Evolutionary conservation across 2,888 invertebrate species (phyloP).

Genomic region (Hymenopus coronatus): DNA sequence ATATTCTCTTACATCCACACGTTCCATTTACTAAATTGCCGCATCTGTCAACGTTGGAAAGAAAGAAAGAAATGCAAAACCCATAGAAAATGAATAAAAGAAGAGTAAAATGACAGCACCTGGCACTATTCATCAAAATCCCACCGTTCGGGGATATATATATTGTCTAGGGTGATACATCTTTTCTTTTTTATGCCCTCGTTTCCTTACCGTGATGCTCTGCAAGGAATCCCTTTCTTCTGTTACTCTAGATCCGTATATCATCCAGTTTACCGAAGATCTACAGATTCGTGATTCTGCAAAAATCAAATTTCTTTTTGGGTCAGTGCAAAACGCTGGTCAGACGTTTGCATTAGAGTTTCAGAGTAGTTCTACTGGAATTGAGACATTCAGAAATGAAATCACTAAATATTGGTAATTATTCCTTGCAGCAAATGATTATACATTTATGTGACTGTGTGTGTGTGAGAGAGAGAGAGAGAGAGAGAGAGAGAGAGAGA

Average conservation of each 20-base stretch:
- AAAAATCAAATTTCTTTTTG: not conserved
- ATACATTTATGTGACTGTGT: too few species aligned
- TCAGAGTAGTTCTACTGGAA: too few species aligned
- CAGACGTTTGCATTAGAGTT: not conserved
- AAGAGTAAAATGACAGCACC: not conserved
- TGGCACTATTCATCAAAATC: not conserved
- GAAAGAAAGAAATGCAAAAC: not conserved
- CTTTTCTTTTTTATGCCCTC: not conserved
- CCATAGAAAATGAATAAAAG: not conserved
- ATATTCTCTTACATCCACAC: not conserved
- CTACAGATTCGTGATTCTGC: not conserved
- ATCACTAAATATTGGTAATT: too few species aligned
- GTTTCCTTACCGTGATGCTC: not conserved
- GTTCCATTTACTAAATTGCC: constrained; percentile 4
- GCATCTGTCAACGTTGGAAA: not conserved
- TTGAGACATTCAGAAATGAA: too few species aligned
- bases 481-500: too few species aligned
- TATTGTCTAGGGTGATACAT: not conserved
- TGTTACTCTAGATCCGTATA: not conserved
- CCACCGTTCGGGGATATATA: not conserved
- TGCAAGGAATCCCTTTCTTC: not conserved
- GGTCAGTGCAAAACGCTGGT: not conserved
- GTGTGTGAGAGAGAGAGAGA: too few species aligned
- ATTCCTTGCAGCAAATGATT: too few species aligned
- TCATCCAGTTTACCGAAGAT: not conserved